Evolutionary conservation across 2,113 vertebrate genomes (phyloP).

Genomic region (Indicator maculatus): DNA sequence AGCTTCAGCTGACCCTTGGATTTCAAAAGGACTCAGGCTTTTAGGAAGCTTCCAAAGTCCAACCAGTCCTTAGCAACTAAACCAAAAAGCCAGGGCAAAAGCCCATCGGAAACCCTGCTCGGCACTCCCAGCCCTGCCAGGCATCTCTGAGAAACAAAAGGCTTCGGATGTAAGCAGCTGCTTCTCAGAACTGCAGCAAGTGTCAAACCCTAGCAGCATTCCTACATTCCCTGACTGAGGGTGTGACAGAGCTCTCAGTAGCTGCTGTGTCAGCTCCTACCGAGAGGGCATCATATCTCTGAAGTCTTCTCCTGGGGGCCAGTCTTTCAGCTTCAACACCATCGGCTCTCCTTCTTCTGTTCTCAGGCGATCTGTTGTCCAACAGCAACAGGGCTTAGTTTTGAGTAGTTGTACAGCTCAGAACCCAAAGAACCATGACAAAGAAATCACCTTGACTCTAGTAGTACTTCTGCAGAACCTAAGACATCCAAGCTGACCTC

Average conservation of each 20-base stretch:
- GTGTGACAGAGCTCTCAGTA: background rate
- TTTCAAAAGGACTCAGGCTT: background rate
- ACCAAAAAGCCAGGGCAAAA: background rate
- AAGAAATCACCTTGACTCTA: background rate
- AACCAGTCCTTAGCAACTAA: background rate
- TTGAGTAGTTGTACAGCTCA: background rate
- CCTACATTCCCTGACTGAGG: background rate
- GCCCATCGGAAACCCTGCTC: background rate
- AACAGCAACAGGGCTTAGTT: background rate
- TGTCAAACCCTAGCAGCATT: fast-evolving
- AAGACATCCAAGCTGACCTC: background rate
- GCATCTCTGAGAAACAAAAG: background rate
- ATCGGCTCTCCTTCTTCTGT: slow-evolving; percentile 79
- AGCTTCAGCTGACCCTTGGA: background rate
- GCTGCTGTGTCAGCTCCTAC: slow-evolving; percentile 34
- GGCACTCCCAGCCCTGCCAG: background rate
- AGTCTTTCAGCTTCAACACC: slow-evolving; percentile 84
- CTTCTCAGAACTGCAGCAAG: background rate
- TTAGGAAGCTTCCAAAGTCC: background rate
- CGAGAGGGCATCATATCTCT: slow-evolving; percentile 85
- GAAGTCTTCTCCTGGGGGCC: slow-evolving; percentile 85
- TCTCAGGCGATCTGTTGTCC: slow-evolving; percentile 75
- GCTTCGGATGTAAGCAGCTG: background rate
- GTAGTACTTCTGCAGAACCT: background rate
- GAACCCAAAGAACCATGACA: background rate